A percentile compares a stretch with the other conserved stretches of the same genome.
phyloP scores from a whole-genome alignment of 1,140 invertebrate species.

The Macrobrachium nipponense region DNA sequence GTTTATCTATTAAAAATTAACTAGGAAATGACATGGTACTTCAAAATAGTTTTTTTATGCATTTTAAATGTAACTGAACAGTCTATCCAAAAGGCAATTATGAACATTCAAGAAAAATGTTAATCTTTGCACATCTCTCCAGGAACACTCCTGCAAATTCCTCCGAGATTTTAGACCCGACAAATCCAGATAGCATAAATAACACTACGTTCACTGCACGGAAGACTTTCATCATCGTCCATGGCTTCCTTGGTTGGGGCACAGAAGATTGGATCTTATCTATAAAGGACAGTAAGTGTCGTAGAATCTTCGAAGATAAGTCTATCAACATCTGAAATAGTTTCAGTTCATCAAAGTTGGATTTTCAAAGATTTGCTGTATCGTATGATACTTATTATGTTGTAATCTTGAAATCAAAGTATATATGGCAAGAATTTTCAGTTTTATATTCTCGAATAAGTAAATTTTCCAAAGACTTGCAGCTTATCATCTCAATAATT shows the following conservation, averaged over 20 bases:
- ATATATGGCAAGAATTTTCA: too few relatives aligned
- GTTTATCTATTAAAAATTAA: too few relatives aligned
- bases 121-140: background rate
- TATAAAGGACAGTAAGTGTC: conserved; percentile 41
- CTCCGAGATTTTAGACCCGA: conserved; percentile 22
- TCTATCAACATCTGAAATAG: too few relatives aligned
- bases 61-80: too few relatives aligned
- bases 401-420: too few relatives aligned
- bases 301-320: background rate
- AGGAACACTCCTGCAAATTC: conserved; percentile 13
- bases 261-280: conserved; percentile 35
- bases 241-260: conserved; percentile 50
- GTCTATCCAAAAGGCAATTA: too few relatives aligned
- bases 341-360: too few relatives aligned
- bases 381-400: too few relatives aligned
- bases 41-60: background rate
- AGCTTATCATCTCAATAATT: too few relatives aligned
- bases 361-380: too few relatives aligned
- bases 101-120: background rate
- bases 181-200: background rate
- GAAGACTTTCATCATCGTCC: conserved; percentile 40
- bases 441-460: too few relatives aligned
- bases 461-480: too few relatives aligned
- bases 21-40: background rate
- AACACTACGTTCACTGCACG: conserved; percentile 15